Conservation (phyloP, 1,140 invertebrate species). For the Panagrolaimus sp. region DNA sequence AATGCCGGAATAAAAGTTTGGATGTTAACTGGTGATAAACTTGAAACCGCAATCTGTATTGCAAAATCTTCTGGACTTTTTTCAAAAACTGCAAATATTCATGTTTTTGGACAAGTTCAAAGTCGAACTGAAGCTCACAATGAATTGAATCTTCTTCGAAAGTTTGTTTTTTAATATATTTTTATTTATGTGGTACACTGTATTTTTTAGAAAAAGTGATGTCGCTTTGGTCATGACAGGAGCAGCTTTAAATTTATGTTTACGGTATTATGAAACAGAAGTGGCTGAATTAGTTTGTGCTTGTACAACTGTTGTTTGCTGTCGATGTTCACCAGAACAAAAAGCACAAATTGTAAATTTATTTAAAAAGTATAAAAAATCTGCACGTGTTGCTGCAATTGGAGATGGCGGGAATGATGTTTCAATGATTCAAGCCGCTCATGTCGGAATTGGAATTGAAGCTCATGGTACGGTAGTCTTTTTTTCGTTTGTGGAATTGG, state of each 20-base stretch:
- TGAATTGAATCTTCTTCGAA: slow-evolving; percentile 4
- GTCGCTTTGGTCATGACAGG: slow-evolving; percentile 23
- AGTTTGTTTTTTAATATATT: background rate
- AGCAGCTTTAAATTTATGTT: background rate
- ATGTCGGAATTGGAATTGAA: slow-evolving; percentile 73
- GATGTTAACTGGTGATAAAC: slow-evolving; percentile 96
- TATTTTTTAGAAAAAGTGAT: background rate
- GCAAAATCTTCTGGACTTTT: slow-evolving; percentile 31
- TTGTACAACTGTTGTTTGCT: slow-evolving; percentile 74
- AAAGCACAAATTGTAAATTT: slow-evolving; percentile 93
- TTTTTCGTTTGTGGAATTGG: too few relatives aligned
- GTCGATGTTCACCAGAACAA: slow-evolving; percentile 88
- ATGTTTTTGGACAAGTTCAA: slow-evolving; percentile 18
- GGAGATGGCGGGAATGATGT: slow-evolving; percentile 98
- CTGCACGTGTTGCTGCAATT: slow-evolving; percentile 80
- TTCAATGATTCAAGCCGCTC: slow-evolving; percentile 98
- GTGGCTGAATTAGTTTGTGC: slow-evolving; percentile 57
- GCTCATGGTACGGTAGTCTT: slow-evolving; percentile 30
- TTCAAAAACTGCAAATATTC: background rate
- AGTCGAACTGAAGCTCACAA: slow-evolving; percentile 3
- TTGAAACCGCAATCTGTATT: slow-evolving; percentile 79
- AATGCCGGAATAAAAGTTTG: slow-evolving; percentile 87
- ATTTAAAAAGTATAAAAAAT: slow-evolving; percentile 75
- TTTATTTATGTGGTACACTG: slow-evolving; percentile 15
- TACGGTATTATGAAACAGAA: slow-evolving; percentile 15